Base-by-base conservation (phyloP, 1,140 invertebrate genomes). In the Pararge aegeria region DNA sequence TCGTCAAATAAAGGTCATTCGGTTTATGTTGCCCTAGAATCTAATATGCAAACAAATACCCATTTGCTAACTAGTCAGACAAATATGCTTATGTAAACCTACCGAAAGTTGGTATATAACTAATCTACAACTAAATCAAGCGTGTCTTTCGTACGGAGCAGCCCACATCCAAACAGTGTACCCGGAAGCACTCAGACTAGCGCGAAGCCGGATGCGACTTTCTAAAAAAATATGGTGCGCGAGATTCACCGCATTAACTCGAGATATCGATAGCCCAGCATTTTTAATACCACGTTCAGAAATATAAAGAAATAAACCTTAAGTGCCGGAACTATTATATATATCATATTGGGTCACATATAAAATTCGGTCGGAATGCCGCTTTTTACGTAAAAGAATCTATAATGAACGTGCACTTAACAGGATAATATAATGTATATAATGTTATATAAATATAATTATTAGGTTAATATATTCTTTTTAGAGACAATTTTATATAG, bases 211-310 rank as follows among this genome's bases (percentile, higher is more conserved):
- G 85, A 87, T 87, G 77, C 75, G 53, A 85, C 85, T 88, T 88
- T 88, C 85, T 88, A 88, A 88, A 88, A 49, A 83, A 85, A 84
- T 81, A 80, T 78, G 66, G 73, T 68, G 60, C 66, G 70, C 77
- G 73, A 70, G 46, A 68, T 64, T 65, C 55, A 64, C 63, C 61
- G 57, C 57, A 50, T 21, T 27, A 21, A 18, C 24, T 60, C 38
- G 49, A 40, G 57, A 56, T 52, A 52, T 21, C 49, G 44, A 61
- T 58, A 66, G 30, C 48, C 18, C 44, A 16, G 38, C 16, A 42
- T 18, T 15, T 6, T 16, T 16, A 16, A 42, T 42, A 18, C 18
- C 16, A 42, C 12, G 38, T 42, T 16, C 13, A 42, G 13, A 42
- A 42, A 42, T 18, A 42, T 42, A 1, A 16, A 27, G 24, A 27